Conservation (phyloP, 2,888 invertebrate genomes). For the Chymomyza fuscimana region DNA sequence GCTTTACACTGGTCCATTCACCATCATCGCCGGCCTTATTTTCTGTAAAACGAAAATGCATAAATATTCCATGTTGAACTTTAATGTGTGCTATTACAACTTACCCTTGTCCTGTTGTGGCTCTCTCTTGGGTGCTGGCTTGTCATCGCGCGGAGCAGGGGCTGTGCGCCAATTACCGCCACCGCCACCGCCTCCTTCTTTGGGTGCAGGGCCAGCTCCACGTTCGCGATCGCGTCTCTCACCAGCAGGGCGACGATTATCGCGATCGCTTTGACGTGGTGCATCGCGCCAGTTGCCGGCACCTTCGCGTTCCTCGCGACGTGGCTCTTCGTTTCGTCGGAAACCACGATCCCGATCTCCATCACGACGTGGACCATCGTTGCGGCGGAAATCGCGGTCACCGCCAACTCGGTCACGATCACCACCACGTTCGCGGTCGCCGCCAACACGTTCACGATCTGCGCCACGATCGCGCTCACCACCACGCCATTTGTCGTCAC, state of each 20-base stretch:
- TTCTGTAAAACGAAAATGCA: slow-evolving; percentile 78
- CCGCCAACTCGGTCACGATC: slow-evolving; percentile 56
- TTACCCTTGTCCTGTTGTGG: slow-evolving; percentile 73
- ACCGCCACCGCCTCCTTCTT: slow-evolving; percentile 50
- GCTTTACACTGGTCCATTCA: slow-evolving; percentile 83
- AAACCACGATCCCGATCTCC: slow-evolving; percentile 61
- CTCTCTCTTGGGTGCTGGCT: slow-evolving; percentile 65
- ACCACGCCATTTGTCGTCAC: slow-evolving; percentile 32
- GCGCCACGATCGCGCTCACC: slow-evolving; percentile 39
- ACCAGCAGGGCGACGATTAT: slow-evolving; percentile 64
- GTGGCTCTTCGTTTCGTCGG: slow-evolving; percentile 62
- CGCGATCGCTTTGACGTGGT: slow-evolving; percentile 69
- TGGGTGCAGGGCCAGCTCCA: slow-evolving; percentile 63
- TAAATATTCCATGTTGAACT: background rate
- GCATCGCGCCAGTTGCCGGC: slow-evolving; percentile 77
- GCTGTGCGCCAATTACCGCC: slow-evolving; percentile 76
- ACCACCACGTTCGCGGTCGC: slow-evolving; percentile 51
- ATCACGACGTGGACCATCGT: slow-evolving; percentile 56
- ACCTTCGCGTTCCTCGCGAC: slow-evolving; percentile 54
- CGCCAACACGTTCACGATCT: slow-evolving; percentile 45
- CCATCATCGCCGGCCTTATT: slow-evolving; percentile 81
- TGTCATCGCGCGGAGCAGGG: slow-evolving; percentile 74
- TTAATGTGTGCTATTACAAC: background rate
- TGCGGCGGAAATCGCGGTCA: slow-evolving; percentile 41
- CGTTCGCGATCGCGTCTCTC: slow-evolving; percentile 70